phyloP scores from a whole-genome alignment of 1,140 invertebrate genomes.

The Diploscapter pachys region DNA sequence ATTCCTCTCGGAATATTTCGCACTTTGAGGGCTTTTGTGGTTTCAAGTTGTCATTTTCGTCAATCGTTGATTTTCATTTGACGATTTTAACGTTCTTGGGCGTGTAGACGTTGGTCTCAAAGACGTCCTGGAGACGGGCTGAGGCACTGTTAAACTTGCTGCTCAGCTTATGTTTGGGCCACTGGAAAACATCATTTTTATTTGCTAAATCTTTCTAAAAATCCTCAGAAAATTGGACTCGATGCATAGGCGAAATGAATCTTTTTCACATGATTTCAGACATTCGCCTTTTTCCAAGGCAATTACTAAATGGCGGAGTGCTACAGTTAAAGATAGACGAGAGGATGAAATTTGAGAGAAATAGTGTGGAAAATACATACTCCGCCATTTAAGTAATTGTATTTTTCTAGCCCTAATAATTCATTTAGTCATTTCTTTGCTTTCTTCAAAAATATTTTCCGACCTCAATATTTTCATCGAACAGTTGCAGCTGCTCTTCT shows the following conservation, averaged over 20 bases:
- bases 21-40: no score
- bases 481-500: slow-evolving; percentile 32
- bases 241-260: neutral
- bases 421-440: neutral
- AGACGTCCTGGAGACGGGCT: slow-evolving; percentile 46
- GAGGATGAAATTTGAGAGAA: slow-evolving; percentile 5
- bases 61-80: no score
- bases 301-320: no score
- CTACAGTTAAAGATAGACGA: neutral
- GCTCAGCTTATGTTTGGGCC: slow-evolving; percentile 36
- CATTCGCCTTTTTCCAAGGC: neutral
- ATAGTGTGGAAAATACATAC: neutral
- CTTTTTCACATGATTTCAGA: neutral
- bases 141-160: slow-evolving; percentile 36
- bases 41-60: no score
- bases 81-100: slow-evolving; percentile 14
- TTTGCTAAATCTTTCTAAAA: neutral
- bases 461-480: slow-evolving; percentile 49
- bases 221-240: neutral
- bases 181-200: slow-evolving; percentile 27
- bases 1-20: no score
- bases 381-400: neutral
- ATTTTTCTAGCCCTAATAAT: neutral
- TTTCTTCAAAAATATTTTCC: neutral
- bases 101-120: slow-evolving; percentile 53